Percentiles rank a stretch among this genome's conserved stretches.
phyloP scores from a whole-genome alignment of 2,797 vertebrate species.

The Choloepus didactylus region DNA sequence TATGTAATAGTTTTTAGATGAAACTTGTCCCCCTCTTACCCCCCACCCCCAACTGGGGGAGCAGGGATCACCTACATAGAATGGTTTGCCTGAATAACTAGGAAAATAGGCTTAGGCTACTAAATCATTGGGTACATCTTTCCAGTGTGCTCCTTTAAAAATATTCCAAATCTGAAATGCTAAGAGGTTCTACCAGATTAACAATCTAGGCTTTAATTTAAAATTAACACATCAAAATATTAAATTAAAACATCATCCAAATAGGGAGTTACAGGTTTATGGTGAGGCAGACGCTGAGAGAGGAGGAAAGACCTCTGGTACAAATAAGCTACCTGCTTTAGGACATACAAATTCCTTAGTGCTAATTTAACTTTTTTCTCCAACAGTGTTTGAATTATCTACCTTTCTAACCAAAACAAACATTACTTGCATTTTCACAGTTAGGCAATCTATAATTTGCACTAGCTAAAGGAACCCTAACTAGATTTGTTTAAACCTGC shows the following conservation, averaged over 20 bases:
- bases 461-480: not conserved
- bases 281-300: too few species aligned
- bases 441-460: slow-evolving; percentile 11
- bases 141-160: slow-evolving; percentile 49
- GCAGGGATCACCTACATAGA: not conserved
- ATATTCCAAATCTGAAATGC: slow-evolving; percentile 40
- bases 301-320: too few species aligned
- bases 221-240: not conserved
- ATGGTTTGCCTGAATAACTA: not conserved
- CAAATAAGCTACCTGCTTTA: too few species aligned
- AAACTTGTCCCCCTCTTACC: not conserved
- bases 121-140: slow-evolving; percentile 29
- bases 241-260: too few species aligned
- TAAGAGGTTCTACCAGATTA: slow-evolving; percentile 40
- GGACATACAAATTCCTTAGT: not conserved
- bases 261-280: too few species aligned
- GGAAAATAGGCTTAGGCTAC: not conserved
- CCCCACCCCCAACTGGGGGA: not conserved
- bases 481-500: not conserved
- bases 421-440: slow-evolving; percentile 40
- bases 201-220: slow-evolving; percentile 27
- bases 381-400: slow-evolving; percentile 33
- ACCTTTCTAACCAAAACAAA: not conserved
- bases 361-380: not conserved
- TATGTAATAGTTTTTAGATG: not conserved